Evolutionary conservation across 2,888 invertebrate genomes (phyloP).

Genomic region (Heliconius ethilla): DNA sequence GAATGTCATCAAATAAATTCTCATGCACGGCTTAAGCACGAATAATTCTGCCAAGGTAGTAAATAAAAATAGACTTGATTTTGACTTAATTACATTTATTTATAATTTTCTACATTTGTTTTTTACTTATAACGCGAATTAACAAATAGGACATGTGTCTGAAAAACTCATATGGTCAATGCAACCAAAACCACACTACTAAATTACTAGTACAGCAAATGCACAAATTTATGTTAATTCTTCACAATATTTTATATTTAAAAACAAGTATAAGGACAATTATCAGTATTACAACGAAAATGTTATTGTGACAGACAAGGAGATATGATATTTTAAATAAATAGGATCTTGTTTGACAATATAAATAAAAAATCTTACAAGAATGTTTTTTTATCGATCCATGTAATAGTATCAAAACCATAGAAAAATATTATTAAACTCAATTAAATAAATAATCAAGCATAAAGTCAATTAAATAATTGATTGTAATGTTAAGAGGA

Average conservation of each 20-base stretch:
- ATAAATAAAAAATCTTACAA: background rate
- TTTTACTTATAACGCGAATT: constrained; percentile 36
- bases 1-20: background rate
- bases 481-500: background rate
- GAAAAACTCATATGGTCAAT: background rate
- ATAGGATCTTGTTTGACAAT: no score
- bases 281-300: background rate
- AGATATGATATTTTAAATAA: background rate
- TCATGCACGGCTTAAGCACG: background rate
- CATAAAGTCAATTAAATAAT: background rate
- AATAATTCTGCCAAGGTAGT: background rate
- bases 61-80: background rate
- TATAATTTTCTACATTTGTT: constrained; percentile 44
- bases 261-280: background rate
- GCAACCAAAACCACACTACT: constrained; percentile 9
- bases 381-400: background rate
- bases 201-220: constrained; percentile 10
- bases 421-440: background rate
- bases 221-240: constrained; percentile 11
- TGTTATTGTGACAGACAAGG: background rate
- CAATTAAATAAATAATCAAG: background rate
- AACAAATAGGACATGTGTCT: constrained; percentile 14
- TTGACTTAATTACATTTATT: constrained; percentile 42
- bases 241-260: background rate
- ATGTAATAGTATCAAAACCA: background rate